These are phyloP conservation scores for Coelogynopora nodosa DNA, from an alignment of 2,888 invertebrate genomes.

Conservation along the genomic window DNA sequence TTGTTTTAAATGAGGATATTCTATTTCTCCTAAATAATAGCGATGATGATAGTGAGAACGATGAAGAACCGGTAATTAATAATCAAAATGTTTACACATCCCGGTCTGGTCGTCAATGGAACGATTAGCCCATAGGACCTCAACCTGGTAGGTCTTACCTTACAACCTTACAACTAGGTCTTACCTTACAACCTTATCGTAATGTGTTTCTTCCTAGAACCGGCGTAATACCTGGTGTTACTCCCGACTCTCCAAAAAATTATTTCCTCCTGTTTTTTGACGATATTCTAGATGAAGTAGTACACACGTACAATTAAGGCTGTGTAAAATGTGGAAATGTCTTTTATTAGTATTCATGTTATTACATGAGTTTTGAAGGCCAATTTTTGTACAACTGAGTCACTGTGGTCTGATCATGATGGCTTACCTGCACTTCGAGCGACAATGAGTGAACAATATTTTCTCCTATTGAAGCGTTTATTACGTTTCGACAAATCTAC, in stretches of 20 bases:
- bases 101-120: no score
- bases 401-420: background rate
- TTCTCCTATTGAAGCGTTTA: background rate
- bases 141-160: background rate
- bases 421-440: background rate
- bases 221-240: background rate
- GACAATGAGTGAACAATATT: background rate
- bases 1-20: no score
- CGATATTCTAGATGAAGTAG: background rate
- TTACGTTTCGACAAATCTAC: background rate
- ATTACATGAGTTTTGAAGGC: background rate
- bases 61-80: no score
- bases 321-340: background rate
- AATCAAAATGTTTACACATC: no score
- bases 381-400: background rate
- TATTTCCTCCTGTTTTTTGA: background rate
- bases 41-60: no score
- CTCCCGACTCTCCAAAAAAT: background rate
- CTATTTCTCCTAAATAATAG: no score
- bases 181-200: background rate
- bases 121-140: background rate
- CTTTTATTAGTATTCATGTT: background rate
- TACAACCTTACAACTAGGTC: no score
- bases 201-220: background rate
- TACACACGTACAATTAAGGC: background rate